Percentiles rank a stretch among this genome's conserved stretches.
phyloP scores from a whole-genome alignment of 53 echinoderm and acorn worm species.

The Glandiceps talaboti region DNA sequence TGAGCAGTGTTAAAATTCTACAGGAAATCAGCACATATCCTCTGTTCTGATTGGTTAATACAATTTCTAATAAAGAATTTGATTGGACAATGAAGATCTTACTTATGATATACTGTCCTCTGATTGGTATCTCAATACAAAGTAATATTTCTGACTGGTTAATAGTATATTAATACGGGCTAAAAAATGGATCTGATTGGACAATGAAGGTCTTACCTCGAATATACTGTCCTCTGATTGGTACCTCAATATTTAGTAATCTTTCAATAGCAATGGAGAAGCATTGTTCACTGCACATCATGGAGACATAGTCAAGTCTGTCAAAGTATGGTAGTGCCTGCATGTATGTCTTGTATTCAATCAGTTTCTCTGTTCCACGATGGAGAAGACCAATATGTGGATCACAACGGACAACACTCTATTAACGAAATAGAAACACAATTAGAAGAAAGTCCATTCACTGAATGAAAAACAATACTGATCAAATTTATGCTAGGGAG shows the following conservation, averaged over 20 bases:
- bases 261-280: conserved; percentile 88
- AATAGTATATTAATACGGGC: too few relatives aligned
- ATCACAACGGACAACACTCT: conserved; percentile 82
- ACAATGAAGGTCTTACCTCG: too few relatives aligned
- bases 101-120: conserved; percentile 87
- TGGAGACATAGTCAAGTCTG: conserved; percentile 88
- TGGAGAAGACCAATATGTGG: conserved; percentile 93
- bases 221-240: conserved; percentile 82
- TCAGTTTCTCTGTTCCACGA: conserved; percentile 93
- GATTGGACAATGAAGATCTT: too few relatives aligned
- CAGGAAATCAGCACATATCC: too few relatives aligned
- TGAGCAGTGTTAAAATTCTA: too few relatives aligned
- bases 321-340: conserved; percentile 97
- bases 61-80: too few relatives aligned
- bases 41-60: too few relatives aligned
- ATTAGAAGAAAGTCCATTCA: too few relatives aligned
- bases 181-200: too few relatives aligned
- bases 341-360: conserved; percentile 97
- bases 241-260: conserved; percentile 73
- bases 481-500: too few relatives aligned
- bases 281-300: conserved; percentile 98
- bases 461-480: too few relatives aligned
- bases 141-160: conserved; percentile 89
- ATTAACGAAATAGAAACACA: background rate
- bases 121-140: conserved; percentile 67